These are phyloP conservation scores for Abscondita cerata DNA, from an alignment of 2,888 invertebrate species.

Conservation along the genomic window DNA sequence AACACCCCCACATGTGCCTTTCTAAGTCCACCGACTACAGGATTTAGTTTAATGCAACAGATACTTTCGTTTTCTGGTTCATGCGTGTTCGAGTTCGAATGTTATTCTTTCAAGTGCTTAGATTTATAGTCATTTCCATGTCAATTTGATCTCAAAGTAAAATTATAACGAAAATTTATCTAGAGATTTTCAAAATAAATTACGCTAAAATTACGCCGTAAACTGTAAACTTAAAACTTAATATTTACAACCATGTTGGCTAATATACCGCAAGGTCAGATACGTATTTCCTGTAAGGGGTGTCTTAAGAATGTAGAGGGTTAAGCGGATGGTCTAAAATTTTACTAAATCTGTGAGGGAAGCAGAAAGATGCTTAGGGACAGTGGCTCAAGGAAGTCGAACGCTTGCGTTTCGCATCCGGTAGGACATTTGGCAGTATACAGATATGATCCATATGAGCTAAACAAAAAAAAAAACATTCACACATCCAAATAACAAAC, in stretches of 20 bases:
- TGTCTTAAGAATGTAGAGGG: conserved; percentile 34
- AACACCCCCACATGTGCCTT: conserved; percentile 32
- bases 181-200: no score
- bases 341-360: conserved; percentile 15
- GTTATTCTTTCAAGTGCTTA: no score
- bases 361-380: conserved; percentile 24
- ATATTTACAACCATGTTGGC: conserved; percentile 24
- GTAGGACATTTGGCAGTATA: conserved; percentile 30
- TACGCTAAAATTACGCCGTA: no score
- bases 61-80: conserved; percentile 5
- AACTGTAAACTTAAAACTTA: not conserved
- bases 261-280: conserved; percentile 31
- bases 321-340: conserved; percentile 32
- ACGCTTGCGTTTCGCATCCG: conserved; percentile 28
- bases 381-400: conserved; percentile 33
- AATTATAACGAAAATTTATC: no score
- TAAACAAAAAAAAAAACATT: conserved; percentile 6
- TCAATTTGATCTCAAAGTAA: no score
- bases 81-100: no score
- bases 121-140: no score
- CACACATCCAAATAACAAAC: not conserved
- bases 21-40: conserved; percentile 11
- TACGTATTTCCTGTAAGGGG: conserved; percentile 35
- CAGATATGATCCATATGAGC: conserved; percentile 19
- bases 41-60: conserved; percentile 11